Percentiles rank a stretch among this genome's conserved stretches.
These are phyloP conservation scores for Limnephilus marmoratus DNA, from an alignment of 2,888 invertebrate genomes.

Conservation along the genomic window DNA sequence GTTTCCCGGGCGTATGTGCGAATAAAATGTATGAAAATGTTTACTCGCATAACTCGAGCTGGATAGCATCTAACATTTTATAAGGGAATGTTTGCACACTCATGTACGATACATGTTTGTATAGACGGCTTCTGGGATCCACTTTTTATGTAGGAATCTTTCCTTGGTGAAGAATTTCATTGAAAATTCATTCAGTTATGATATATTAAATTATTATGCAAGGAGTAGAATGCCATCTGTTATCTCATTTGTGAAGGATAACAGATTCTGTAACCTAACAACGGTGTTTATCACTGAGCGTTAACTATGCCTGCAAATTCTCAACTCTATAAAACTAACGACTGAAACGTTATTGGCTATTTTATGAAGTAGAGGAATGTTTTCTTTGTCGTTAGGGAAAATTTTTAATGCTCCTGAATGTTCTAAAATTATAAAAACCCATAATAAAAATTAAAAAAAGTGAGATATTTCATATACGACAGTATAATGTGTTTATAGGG, in stretches of 20 bases:
- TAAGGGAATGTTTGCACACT: not conserved
- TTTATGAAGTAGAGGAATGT: too few relatives aligned
- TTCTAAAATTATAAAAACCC: too few relatives aligned
- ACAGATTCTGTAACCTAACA: not conserved
- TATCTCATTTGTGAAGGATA: not conserved
- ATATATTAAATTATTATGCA: not conserved
- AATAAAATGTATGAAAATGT: conserved; percentile 35
- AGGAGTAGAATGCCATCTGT: not conserved
- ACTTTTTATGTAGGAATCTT: not conserved
- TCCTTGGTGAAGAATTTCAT: not conserved
- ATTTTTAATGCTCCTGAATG: too few relatives aligned
- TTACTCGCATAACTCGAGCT: conserved; percentile 50
- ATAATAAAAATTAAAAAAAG: too few relatives aligned
- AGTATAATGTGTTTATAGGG: too few relatives aligned
- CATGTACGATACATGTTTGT: not conserved
- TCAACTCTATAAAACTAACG: too few relatives aligned
- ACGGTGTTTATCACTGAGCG: not conserved
- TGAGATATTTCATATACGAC: too few relatives aligned
- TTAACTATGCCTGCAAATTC: not conserved
- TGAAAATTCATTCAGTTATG: not conserved
- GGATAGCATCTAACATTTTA: conserved; percentile 54
- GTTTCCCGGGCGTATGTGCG: not conserved
- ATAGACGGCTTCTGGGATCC: not conserved
- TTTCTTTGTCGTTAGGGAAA: too few relatives aligned
- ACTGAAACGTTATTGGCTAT: not conserved